Conservation (phyloP, 2,113 vertebrate species). For the Brachypteracias leptosomus region DNA sequence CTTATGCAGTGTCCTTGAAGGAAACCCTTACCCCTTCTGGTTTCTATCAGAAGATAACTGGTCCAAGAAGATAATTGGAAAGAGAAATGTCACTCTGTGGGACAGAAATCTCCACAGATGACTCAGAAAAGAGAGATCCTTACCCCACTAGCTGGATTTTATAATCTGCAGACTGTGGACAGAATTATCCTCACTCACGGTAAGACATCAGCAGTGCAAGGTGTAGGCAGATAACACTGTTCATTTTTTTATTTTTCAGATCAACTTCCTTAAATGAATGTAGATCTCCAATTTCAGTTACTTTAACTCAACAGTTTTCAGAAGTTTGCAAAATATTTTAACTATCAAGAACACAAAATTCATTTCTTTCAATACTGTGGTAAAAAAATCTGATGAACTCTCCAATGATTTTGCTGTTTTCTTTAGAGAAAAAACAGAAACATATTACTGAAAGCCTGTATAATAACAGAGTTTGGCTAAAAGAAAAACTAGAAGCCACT, state of each 20-base stretch:
- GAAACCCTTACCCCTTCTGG: background rate
- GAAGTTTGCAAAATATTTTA: background rate
- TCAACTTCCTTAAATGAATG: background rate
- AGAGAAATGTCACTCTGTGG: background rate
- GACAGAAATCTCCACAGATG: background rate
- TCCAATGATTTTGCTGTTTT: background rate
- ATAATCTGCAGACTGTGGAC: accelerated
- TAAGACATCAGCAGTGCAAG: background rate
- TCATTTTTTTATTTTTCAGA: too few relatives aligned
- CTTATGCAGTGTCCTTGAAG: background rate
- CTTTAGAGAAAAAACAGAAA: background rate
- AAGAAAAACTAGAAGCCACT: background rate
- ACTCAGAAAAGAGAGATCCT: background rate
- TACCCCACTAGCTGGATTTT: background rate
- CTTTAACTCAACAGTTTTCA: background rate
- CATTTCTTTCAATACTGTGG: background rate
- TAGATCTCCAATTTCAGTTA: background rate
- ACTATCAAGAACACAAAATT: background rate
- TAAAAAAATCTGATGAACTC: background rate
- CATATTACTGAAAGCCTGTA: background rate
- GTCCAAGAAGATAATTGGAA: background rate
- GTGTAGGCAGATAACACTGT: background rate
- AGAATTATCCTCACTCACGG: background rate
- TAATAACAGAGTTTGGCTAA: background rate
- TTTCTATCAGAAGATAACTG: background rate